phyloP scores from a whole-genome alignment of 2,797 vertebrate genomes.

The Zalophus californianus region DNA sequence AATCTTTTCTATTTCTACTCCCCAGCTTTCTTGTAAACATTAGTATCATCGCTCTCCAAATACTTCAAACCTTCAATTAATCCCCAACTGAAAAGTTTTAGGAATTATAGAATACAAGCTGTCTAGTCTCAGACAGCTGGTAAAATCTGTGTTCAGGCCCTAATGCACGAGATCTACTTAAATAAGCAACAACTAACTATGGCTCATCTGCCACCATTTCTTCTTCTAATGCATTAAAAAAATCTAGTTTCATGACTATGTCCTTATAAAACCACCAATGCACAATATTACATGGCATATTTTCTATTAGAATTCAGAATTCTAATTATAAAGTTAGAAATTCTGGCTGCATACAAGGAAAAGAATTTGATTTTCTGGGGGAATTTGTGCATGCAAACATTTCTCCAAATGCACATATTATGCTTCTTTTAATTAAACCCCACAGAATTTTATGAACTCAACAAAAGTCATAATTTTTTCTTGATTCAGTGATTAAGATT shows the following conservation, averaged over 20 bases:
- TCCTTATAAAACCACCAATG: not conserved
- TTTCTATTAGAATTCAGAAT: conserved; percentile 12
- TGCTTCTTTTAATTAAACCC: not conserved
- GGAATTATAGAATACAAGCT: not conserved
- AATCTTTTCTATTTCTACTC: not conserved
- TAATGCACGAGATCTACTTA: not conserved
- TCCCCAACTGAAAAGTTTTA: not conserved
- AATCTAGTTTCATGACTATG: not conserved
- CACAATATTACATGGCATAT: not conserved
- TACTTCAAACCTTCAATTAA: not conserved
- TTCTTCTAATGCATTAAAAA: not conserved
- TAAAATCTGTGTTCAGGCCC: not conserved
- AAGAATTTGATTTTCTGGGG: not conserved
- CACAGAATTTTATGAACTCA: not conserved
- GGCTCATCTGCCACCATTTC: not conserved
- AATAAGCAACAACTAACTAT: not conserved
- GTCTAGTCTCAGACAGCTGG: not conserved
- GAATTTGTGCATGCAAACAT: not conserved
- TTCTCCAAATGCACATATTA: not conserved
- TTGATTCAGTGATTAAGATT: not conserved
- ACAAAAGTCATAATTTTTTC: not conserved
- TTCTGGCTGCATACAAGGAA: not conserved
- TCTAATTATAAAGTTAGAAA: not conserved
- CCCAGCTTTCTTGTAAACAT: not conserved
- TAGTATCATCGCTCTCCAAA: not conserved